Evolutionary conservation across 2,113 vertebrate genomes (phyloP).

Genomic region (Takifugu bimaculatus): DNA sequence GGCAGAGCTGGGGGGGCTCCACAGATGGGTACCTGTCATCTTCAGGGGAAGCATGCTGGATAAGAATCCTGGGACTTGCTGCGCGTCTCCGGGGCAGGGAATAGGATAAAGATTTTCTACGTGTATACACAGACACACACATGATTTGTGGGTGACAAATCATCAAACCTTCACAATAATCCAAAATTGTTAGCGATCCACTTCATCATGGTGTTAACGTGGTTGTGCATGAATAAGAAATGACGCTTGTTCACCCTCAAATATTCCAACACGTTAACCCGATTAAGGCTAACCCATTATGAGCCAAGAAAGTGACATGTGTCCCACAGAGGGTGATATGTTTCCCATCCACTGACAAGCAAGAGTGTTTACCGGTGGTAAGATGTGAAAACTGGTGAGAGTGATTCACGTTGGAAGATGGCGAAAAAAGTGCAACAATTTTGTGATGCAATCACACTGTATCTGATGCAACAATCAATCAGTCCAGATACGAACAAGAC

Average conservation of each 20-base stretch:
- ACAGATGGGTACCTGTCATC: slow-evolving; percentile 90
- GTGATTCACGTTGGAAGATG: no score
- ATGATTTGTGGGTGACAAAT: slow-evolving; percentile 40
- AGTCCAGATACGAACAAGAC: no score
- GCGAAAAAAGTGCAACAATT: not conserved
- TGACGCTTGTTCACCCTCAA: no score
- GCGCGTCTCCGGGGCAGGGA: slow-evolving; percentile 94
- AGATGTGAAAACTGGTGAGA: no score
- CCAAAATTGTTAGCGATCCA: slow-evolving; percentile 1
- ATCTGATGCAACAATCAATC: no score
- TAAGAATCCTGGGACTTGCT: slow-evolving; percentile 97
- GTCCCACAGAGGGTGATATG: no score
- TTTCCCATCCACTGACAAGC: no score
- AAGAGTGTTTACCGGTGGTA: no score
- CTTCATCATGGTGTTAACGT: not conserved
- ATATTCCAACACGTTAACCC: no score
- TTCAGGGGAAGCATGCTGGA: slow-evolving; percentile 95
- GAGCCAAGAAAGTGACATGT: no score
- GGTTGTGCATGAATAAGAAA: no score
- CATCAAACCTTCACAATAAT: not conserved
- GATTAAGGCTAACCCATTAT: no score
- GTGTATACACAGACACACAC: slow-evolving; percentile 48
- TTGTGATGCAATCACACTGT: not conserved
- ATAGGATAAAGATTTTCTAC: slow-evolving; percentile 77
- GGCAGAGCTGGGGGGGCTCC: slow-evolving; percentile 29